Base-by-base conservation (phyloP, 2,888 invertebrate genomes). In the Drosophila diplacantha region DNA sequence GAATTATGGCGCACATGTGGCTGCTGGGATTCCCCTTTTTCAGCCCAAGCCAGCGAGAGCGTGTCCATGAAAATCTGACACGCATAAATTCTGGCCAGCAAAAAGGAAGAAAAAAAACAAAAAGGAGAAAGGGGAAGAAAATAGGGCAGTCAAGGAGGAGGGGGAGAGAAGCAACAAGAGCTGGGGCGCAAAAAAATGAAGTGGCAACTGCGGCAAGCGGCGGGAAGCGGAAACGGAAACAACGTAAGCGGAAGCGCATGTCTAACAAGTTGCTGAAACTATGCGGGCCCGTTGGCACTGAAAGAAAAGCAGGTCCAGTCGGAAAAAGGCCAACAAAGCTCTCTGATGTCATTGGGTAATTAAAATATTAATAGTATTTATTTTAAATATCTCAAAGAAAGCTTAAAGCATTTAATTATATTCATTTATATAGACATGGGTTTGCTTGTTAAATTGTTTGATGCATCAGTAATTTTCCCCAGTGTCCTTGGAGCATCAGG, bases 31-130 rank as follows among this genome's bases (percentile, higher is more conserved):
- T 52, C 53, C 56, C 69, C 44, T 39, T 41, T 51, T 16, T 34
- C 39, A 44, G n/a, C 31, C 35, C 18, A 6, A 24, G 34, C 4
- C 53, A 34, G 65, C 64, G 38, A 26, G 31, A 54, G 69, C 64
- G 74, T 69, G 77, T 74, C 74, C 74, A 79, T 81, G 82, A 78
- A 79, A 78, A 81, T 78, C 82, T 75, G 76, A 67, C 77, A 79
- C 77, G 80, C 80, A 78, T 78, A 78, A 81, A 72, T 79, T 77
- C 43, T 60, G 56, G 16, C 43, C 66, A 55, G 43, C 37, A 41
- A 24, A 20, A n/a, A 38, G 8, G 14, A 39, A 3, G 8, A 8
- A 39, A 39, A 14, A 8, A n/a, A 3, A 2, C 9, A n/a, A 5
- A 22, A 39, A 8, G 3, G n/a, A 38, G 11, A 39, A 18, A 18